These are phyloP conservation scores for Cyrtorhinus lividipennis DNA, from an alignment of 1,140 invertebrate species.

Conservation along the genomic window DNA sequence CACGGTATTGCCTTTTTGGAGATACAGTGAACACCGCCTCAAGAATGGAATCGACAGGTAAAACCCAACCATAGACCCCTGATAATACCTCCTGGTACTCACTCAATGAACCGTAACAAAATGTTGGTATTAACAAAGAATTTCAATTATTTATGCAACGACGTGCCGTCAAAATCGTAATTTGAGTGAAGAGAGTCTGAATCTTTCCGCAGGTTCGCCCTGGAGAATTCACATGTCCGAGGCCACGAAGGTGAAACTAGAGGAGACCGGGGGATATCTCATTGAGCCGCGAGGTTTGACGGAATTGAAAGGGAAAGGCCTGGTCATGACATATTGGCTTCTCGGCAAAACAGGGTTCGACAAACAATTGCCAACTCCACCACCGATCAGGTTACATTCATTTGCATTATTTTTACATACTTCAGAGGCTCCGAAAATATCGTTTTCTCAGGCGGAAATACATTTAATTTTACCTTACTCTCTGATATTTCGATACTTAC, in stretches of 20 bases:
- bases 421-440: neutral
- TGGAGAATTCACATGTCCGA: constrained; percentile 70
- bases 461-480: no score
- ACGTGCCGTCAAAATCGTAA: no score
- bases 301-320: constrained; percentile 78
- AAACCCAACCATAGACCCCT: constrained; percentile 17
- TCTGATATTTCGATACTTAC: no score
- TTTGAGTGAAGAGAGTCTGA: no score
- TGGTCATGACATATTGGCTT: constrained; percentile 81
- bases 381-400: constrained; percentile 53
- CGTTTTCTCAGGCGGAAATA: neutral
- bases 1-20: constrained; percentile 79
- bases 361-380: constrained; percentile 64
- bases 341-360: constrained; percentile 76
- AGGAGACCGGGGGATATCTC: constrained; percentile 60
- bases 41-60: constrained; percentile 74
- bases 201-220: constrained; percentile 53
- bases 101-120: no score
- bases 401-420: no score
- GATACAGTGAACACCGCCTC: constrained; percentile 88
- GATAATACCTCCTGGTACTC: no score
- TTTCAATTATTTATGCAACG: no score
- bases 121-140: no score
- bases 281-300: constrained; percentile 65
- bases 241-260: constrained; percentile 56